phyloP scores from a whole-genome alignment of 2,888 invertebrate species.

The Thera obeliscata region DNA sequence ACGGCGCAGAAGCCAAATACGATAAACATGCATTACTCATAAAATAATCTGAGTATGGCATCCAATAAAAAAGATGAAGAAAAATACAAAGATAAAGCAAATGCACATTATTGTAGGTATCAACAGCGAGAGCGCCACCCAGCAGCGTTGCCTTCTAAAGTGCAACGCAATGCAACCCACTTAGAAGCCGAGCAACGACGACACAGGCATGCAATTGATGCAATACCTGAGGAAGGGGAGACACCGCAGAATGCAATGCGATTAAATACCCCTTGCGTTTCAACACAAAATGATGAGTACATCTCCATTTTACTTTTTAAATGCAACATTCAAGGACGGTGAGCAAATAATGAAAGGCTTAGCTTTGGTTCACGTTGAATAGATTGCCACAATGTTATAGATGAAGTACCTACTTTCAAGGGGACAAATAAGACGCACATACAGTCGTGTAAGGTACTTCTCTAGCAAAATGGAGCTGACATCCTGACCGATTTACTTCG shows the following conservation, averaged over 20 bases:
- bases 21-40: not conserved
- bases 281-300: conserved; percentile 58
- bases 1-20: too few species aligned
- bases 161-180: conserved; percentile 53
- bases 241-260: conserved; percentile 75
- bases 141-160: conserved; percentile 33
- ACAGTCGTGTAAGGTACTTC: conserved; percentile 34
- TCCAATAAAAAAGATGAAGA: not conserved
- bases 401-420: conserved; percentile 29
- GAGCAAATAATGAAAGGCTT: conserved; percentile 24
- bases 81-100: conserved; percentile 15
- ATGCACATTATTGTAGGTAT: conserved; percentile 15
- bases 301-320: conserved; percentile 51
- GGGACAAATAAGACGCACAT: conserved; percentile 38
- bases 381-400: conserved; percentile 2
- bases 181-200: conserved; percentile 48
- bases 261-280: conserved; percentile 69
- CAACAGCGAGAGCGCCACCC: conserved; percentile 8
- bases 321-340: conserved; percentile 30
- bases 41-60: not conserved
- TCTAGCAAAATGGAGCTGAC: conserved; percentile 50
- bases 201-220: conserved; percentile 47
- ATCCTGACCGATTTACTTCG: conserved; percentile 65
- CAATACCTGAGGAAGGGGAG: conserved; percentile 56
- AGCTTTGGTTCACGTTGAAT: conserved; percentile 14